Percentiles rank a stretch among this genome's conserved stretches.
These are phyloP conservation scores for Laothoe populi DNA, from an alignment of 2,888 invertebrate genomes.

Conservation along the genomic window DNA sequence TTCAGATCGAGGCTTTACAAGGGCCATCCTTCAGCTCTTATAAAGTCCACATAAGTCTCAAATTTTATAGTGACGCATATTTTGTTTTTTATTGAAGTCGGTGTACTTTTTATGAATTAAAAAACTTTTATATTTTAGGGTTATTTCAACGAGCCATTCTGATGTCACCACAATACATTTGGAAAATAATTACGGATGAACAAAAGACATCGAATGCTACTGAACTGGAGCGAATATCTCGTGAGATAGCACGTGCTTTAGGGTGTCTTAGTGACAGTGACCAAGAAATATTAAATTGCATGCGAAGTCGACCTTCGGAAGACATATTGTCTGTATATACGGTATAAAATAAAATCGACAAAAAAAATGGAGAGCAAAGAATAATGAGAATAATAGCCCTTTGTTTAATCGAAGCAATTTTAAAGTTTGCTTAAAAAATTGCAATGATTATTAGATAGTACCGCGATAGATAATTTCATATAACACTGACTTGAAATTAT, in stretches of 20 bases:
- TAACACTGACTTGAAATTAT: no score
- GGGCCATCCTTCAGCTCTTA: no score
- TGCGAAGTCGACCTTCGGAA: conserved; percentile 84
- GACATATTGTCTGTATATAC: conserved; percentile 83
- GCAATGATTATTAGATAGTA: no score
- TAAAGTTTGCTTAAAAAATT: no score
- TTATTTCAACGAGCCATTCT: conserved; percentile 88
- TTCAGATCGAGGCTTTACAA: no score
- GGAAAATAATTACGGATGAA: conserved; percentile 61
- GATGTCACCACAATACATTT: conserved; percentile 86
- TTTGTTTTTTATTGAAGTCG: not conserved
- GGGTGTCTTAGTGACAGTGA: conserved; percentile 80
- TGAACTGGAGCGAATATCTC: conserved; percentile 77
- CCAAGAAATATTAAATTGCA: conserved; percentile 85
- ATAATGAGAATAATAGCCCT: no score
- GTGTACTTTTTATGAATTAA: no score
- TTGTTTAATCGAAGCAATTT: no score
- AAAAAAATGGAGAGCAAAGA: no score
- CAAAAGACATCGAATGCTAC: conserved; percentile 47
- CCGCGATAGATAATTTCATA: no score
- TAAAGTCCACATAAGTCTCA: no score
- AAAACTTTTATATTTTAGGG: conserved; percentile 56
- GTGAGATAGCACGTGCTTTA: conserved; percentile 82
- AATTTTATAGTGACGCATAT: no score
- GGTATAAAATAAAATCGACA: conserved; percentile 49